Evolutionary conservation across 2,113 vertebrate species (phyloP).

Genomic region (Epinephelus lanceolatus): DNA sequence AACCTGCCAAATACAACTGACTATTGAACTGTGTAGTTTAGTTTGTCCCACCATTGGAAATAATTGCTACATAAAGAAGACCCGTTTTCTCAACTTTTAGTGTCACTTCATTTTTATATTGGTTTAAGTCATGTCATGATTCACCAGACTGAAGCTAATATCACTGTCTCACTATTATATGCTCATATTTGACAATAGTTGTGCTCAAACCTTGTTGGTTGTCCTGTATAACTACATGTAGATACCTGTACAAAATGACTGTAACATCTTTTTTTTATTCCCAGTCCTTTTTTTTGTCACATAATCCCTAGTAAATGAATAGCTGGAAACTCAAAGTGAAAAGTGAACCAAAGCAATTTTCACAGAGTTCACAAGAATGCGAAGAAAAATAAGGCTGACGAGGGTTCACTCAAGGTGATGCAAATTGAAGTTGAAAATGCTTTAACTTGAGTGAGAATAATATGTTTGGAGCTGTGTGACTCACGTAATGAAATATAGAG

Average conservation of each 20-base stretch:
- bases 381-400: not conserved
- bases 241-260: not conserved
- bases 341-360: not conserved
- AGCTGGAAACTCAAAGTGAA: not conserved
- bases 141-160: not conserved
- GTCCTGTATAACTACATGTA: not conserved
- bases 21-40: not conserved
- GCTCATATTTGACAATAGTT: too few species aligned
- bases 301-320: not conserved
- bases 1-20: not conserved
- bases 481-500: conserved; percentile 12
- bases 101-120: not conserved
- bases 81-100: not conserved
- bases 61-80: not conserved
- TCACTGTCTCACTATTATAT: not conserved
- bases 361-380: not conserved
- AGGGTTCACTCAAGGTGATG: conserved; percentile 10
- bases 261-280: not conserved
- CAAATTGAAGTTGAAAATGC: not conserved
- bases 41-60: not conserved
- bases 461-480: conserved; percentile 1
- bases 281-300: not conserved
- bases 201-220: not conserved
- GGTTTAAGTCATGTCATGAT: not conserved
- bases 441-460: not conserved